Evolutionary conservation across 2,113 vertebrate genomes (phyloP).

Genomic region (Paradoxurus hermaphroditus): DNA sequence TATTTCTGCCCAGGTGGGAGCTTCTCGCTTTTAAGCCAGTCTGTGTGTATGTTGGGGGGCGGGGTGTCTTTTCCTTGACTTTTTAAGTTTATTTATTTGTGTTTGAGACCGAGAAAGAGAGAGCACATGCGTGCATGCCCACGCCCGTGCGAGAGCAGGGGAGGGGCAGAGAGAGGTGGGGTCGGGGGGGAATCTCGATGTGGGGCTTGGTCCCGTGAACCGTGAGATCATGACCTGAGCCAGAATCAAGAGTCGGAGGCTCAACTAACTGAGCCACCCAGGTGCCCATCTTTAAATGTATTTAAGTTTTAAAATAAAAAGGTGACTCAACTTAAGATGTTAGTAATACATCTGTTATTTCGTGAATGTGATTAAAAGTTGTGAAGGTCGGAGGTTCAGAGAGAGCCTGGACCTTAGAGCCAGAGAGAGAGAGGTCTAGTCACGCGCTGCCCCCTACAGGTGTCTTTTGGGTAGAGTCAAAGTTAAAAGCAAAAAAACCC

Average conservation of each 20-base stretch:
- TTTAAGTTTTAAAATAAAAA: not conserved
- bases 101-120: too few species aligned
- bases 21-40: not conserved
- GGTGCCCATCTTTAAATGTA: too few species aligned
- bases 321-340: not conserved
- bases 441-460: not conserved
- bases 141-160: too few species aligned
- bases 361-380: not conserved
- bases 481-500: not conserved
- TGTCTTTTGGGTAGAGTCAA: not conserved
- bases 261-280: too few species aligned
- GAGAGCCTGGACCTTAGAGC: not conserved
- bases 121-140: too few species aligned
- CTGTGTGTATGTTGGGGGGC: not conserved
- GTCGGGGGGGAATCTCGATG: too few species aligned
- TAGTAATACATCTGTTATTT: not conserved
- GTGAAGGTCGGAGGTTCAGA: not conserved
- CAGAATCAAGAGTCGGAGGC: too few species aligned
- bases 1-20: not conserved
- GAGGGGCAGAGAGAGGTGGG: too few species aligned
- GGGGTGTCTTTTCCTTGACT: not conserved
- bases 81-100: too few species aligned
- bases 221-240: too few species aligned
- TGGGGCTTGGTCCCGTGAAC: too few species aligned
- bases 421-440: not conserved